phyloP scores from a whole-genome alignment of 2,113 vertebrate genomes.

The Ardeotis arabs region DNA sequence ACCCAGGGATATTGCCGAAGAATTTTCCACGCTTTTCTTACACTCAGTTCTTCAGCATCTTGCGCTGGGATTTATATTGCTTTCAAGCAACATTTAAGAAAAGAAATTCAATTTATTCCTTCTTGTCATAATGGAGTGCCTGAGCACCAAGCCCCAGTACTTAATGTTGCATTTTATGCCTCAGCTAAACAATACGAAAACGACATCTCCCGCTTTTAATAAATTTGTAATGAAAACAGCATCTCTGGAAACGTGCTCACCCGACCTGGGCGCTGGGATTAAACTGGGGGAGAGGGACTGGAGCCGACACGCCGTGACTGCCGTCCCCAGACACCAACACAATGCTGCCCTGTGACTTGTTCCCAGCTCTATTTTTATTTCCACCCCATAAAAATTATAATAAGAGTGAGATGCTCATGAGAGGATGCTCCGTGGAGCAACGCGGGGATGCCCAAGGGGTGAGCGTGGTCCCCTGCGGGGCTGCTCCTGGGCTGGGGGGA shows the following conservation, averaged over 20 bases:
- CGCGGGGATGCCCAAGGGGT: neutral
- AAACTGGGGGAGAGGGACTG: neutral
- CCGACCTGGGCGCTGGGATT: neutral
- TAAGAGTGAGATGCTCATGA: neutral
- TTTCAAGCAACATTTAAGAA: constrained; percentile 30
- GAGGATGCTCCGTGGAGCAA: neutral
- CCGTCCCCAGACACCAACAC: neutral
- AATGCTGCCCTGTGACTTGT: neutral
- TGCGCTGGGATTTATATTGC: neutral
- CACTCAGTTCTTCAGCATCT: neutral
- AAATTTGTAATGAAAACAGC: constrained; percentile 12
- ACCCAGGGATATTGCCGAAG: neutral
- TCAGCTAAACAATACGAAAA: constrained; percentile 38
- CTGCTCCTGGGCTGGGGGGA: neutral
- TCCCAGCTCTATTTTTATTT: constrained; percentile 1
- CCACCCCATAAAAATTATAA: neutral
- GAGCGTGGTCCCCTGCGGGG: neutral
- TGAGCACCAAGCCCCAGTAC: constrained; percentile 13
- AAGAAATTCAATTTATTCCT: constrained; percentile 50
- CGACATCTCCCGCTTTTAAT: constrained; percentile 18
- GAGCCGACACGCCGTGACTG: neutral
- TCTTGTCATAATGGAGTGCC: neutral
- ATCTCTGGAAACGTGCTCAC: neutral
- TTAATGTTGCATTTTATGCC: constrained; percentile 45
- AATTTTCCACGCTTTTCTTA: neutral